phyloP scores from a whole-genome alignment of 2,797 vertebrate genomes.

The Podarcis siculus region DNA sequence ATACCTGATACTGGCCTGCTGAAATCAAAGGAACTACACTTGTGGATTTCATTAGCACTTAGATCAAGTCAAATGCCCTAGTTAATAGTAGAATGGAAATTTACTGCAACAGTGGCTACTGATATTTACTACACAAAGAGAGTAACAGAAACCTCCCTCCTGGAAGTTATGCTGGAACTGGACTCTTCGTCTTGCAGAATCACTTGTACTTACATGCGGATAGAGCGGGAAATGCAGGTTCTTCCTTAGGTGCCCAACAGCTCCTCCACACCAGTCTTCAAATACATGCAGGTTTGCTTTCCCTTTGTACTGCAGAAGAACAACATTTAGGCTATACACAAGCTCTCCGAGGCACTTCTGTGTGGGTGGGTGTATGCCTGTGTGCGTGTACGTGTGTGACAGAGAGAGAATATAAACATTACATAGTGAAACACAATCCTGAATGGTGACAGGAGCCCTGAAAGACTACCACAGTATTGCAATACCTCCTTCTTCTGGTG shows the following conservation, averaged over 20 bases:
- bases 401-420: background rate
- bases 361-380: too few relatives aligned
- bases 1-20: background rate
- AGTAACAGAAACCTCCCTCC: background rate
- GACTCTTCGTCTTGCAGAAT: background rate
- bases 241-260: constrained; percentile 89
- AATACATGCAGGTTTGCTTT: constrained; percentile 96
- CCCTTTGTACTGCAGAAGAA: constrained; percentile 86
- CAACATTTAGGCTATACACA: background rate
- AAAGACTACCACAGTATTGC: background rate
- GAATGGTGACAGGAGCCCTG: background rate
- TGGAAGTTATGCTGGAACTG: background rate
- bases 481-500: background rate
- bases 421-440: background rate
- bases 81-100: background rate
- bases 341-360: background rate
- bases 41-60: background rate
- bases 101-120: background rate
- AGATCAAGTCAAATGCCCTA: background rate
- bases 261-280: constrained; percentile 97
- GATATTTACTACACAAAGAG: background rate
- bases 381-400: background rate
- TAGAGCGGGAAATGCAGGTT: constrained; percentile 97
- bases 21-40: background rate
- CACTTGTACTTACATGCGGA: constrained; percentile 90